Conservation (phyloP, 2,797 vertebrate species). For the Capromys pilorides region DNA sequence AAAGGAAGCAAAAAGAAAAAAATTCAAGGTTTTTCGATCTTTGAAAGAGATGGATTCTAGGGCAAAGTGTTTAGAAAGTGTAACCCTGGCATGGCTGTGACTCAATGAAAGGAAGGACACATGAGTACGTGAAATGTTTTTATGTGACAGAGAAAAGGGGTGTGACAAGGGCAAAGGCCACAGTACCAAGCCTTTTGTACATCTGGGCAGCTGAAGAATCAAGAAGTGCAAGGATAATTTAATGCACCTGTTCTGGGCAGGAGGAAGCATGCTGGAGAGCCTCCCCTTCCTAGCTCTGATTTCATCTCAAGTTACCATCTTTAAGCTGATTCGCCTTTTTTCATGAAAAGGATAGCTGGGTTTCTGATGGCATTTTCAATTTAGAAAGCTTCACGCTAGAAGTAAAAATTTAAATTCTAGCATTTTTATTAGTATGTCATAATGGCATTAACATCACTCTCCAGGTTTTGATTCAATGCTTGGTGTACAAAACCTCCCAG, state of each 20-base stretch:
- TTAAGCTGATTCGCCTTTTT: slow-evolving; percentile 2
- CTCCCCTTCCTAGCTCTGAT: background rate
- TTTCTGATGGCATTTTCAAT: background rate
- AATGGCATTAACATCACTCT: background rate
- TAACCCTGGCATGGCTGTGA: background rate
- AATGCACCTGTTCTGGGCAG: background rate
- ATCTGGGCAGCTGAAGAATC: background rate
- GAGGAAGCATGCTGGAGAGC: background rate
- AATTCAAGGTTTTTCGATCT: background rate
- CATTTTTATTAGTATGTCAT: background rate
- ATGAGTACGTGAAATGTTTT: background rate
- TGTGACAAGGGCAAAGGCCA: background rate
- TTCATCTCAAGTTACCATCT: background rate
- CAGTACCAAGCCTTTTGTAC: background rate
- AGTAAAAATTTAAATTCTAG: background rate
- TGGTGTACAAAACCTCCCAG: background rate
- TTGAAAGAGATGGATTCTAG: background rate
- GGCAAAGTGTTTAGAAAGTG: background rate
- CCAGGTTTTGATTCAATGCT: background rate
- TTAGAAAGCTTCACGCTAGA: slow-evolving; percentile 14
- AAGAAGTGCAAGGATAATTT: background rate
- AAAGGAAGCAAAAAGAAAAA: background rate
- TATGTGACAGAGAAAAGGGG: background rate
- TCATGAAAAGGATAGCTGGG: background rate
- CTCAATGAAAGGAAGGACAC: background rate